Evolutionary conservation across 37 sponge, comb jelly and placozoan genomes (phyloP), one percentile per base, ranked within the genome.

Genomic region (Mnemiopsis leidyi): DNA sequence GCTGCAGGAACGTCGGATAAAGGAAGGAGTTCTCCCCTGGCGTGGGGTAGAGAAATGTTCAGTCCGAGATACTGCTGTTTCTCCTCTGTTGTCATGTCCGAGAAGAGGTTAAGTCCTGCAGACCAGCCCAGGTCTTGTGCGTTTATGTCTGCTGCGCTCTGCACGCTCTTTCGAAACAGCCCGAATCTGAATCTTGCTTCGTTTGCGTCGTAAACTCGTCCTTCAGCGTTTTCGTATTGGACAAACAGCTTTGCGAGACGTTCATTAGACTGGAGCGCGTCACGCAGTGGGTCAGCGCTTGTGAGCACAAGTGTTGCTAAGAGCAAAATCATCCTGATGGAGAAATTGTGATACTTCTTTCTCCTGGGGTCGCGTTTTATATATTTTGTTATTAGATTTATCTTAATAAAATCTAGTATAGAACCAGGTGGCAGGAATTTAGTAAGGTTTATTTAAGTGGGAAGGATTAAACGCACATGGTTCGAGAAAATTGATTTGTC

Each of bases 1-100:
- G 75, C 75, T 71, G 75, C 75, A 71, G 75, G 75, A 28, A 25
- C 75, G n/a, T 28, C 30, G 7, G 75, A 71, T 23, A 71, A 25
- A 28, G 75, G 75, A 3, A 71, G 7, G 7, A 25, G 75, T 5
- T n/a, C 75, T 5, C 75, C 75, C 30, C 3, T 5, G 20, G 75
- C 25, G n/a, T 71, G 75, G n/a, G 75, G n/a, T 5, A 71, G 75
- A 28, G 75, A 71, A 5, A 28, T 28, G 75, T 71, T 71, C 25
- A 71, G 30, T 23, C 75, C 75, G 7, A 71, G 75, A 18, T 71
- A 71, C 30, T 71, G 75, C 5, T 25, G n/a, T 25, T 71, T 71
- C 75, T 71, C 75, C 75, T 71, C 30, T 5, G 7, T 5, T 7
- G 75, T 71, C 75, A 71, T 23, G 75, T 71, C 75, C 5, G 75